Evolutionary conservation across 2,113 vertebrate species (phyloP), one percentile per base, ranked within the genome.

Genomic region (Bombycilla garrulus): DNA sequence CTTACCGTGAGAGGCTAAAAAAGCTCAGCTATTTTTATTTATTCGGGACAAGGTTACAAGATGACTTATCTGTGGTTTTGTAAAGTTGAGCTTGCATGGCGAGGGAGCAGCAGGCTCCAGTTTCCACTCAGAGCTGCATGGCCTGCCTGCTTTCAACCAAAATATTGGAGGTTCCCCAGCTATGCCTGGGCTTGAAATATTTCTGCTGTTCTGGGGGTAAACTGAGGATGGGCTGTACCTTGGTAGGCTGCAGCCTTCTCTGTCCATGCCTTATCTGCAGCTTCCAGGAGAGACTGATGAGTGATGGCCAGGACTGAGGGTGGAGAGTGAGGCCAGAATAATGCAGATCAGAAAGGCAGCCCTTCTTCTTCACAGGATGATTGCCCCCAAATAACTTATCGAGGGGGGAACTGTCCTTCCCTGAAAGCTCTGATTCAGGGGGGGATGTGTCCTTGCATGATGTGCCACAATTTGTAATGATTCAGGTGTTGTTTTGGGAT

Each of bases 41-140:
- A 58, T 81, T 94, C 56, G 67, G 86, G 71, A 81, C 91, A 92
- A 90, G 64, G 88, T 92, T 94, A 71, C 0, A 2, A 84, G 77
- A 91, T 81, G 87, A 86, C 82, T 86, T 89, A 61, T 67, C 57
- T 95, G 88, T 90, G 82, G 86, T 93, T 92, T 93, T 81, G 56
- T 92, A 78, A 90, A 81, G 72, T 73, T 3, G 23, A 88, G 33
- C 56, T 72, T 51, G 48, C 0, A 5, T 10, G 80, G 38, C 0
- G 0, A 86, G 24, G 67, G 82, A 90, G 81, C 44, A 77, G 50
- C 24, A 70, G 36, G 70, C 54, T 92, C 16, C 35, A 73, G 50
- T 88, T 94, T 86, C 85, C 79, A 70, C 26, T 48, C 48, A 81
- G 47, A 82, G 42, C 29, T 91, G 40, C 44, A 4, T 13, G 36